Evolutionary conservation across 1,140 invertebrate genomes (phyloP).

Genomic region (Drosophila lacteicornis): DNA sequence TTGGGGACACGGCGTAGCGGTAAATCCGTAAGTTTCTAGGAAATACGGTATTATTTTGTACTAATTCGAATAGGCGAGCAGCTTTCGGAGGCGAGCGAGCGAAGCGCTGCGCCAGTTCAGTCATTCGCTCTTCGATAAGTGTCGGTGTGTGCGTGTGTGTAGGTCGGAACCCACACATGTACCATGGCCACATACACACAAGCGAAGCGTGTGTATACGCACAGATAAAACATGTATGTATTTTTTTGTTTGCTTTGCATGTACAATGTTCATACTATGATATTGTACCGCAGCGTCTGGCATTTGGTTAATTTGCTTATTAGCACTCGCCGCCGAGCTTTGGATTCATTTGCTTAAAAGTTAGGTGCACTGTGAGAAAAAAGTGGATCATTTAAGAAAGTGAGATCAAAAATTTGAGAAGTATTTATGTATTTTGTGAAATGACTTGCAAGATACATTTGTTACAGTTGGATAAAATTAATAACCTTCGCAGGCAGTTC

Average conservation of each 20-base stretch:
- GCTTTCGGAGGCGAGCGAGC: conserved; percentile 43
- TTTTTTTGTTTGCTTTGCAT: conserved; percentile 33
- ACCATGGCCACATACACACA: not conserved
- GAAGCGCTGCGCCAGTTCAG: conserved; percentile 3
- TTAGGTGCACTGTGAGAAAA: conserved; percentile 33
- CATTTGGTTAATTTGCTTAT: conserved; percentile 69
- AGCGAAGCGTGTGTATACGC: not conserved
- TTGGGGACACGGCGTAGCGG: conserved; percentile 64
- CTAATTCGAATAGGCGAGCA: conserved; percentile 81
- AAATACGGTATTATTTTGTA: conserved; percentile 84
- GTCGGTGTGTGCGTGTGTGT: conserved; percentile 16
- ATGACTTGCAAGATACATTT: no score
- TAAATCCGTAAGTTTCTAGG: conserved; percentile 79
- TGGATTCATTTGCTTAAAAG: conserved; percentile 69
- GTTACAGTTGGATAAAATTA: no score
- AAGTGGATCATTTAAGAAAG: fast-evolving
- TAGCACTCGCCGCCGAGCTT: conserved; percentile 59
- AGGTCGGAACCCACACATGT: not conserved
- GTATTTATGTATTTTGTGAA: no score
- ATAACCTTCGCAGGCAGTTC: no score
- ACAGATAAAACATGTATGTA: conserved; percentile 11
- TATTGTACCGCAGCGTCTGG: conserved; percentile 28
- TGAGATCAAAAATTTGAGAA: no score
- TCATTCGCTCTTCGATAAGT: conserved; percentile 34
- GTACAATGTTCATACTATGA: conserved; percentile 4